Conservation (phyloP, 2,113 vertebrate species). For the Pseudorhombus dupliciocellatus region DNA sequence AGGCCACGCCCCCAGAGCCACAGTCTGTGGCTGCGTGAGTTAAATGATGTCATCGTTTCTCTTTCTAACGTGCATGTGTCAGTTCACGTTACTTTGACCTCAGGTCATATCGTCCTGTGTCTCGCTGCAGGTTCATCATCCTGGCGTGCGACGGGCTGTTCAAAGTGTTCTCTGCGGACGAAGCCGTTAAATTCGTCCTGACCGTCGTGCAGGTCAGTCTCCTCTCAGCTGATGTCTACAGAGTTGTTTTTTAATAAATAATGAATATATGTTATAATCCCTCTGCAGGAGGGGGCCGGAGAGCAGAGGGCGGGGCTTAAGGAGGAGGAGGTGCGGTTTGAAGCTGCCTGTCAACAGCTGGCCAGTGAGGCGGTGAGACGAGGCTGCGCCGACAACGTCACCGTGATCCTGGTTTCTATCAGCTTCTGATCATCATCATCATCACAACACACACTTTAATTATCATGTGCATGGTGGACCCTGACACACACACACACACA, state of each 20-base stretch:
- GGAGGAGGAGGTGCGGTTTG: slow-evolving; percentile 77
- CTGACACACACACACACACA: background rate
- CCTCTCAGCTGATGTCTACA: too few relatives aligned
- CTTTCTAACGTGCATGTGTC: too few relatives aligned
- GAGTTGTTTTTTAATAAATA: too few relatives aligned
- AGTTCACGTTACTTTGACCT: too few relatives aligned
- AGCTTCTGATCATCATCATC: slow-evolving; percentile 75
- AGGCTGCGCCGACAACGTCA: slow-evolving; percentile 95
- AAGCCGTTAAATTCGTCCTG: slow-evolving; percentile 91
- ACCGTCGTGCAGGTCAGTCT: slow-evolving; percentile 83
- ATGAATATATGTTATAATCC: too few relatives aligned
- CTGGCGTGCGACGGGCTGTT: slow-evolving; percentile 97
- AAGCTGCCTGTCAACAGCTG: slow-evolving; percentile 89
- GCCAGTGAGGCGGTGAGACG: slow-evolving; percentile 92
- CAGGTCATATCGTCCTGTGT: too few relatives aligned
- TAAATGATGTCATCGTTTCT: too few relatives aligned
- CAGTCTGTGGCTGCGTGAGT: too few relatives aligned
- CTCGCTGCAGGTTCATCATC: slow-evolving; percentile 87
- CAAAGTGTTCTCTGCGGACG: slow-evolving; percentile 95
- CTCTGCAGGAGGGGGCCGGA: slow-evolving; percentile 81
- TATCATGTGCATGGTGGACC: too few relatives aligned
- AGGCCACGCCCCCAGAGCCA: slow-evolving; percentile 1
- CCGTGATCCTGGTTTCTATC: slow-evolving; percentile 89
- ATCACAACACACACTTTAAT: too few relatives aligned
- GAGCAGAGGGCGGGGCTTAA: slow-evolving; percentile 80